phyloP scores from a whole-genome alignment of 2,113 vertebrate genomes.

The Takifugu bimaculatus region DNA sequence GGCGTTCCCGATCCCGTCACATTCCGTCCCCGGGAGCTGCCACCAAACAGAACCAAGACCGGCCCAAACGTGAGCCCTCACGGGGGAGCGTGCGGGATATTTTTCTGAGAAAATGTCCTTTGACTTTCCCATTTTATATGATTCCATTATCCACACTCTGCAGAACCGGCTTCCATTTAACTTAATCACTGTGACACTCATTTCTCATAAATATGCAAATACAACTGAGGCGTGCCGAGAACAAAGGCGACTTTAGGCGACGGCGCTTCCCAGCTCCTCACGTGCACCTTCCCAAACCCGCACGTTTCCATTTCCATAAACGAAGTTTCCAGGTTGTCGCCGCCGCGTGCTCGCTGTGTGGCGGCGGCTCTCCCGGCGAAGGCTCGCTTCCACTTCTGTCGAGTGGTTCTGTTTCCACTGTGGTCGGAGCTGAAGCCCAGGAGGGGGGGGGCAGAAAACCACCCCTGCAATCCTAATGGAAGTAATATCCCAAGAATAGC shows the following conservation, averaged over 20 bases:
- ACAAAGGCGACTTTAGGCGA: conserved; percentile 26
- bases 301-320: background rate
- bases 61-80: background rate
- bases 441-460: conserved; percentile 33
- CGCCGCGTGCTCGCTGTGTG: too few relatives aligned
- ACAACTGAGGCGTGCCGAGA: conserved; percentile 25
- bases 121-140: conserved; percentile 45
- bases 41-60: too few relatives aligned
- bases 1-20: too few relatives aligned
- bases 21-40: too few relatives aligned
- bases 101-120: background rate
- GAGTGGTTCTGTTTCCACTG: conserved; percentile 48
- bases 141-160: conserved; percentile 62
- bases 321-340: background rate
- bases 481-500: conserved; percentile 48
- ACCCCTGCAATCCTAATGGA: conserved; percentile 42
- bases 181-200: conserved; percentile 62
- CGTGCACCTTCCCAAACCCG: conserved; percentile 15
- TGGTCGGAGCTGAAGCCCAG: conserved; percentile 28
- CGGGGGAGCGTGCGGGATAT: background rate
- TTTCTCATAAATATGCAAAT: conserved; percentile 73
- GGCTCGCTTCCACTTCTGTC: conserved; percentile 38
- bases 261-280: conserved; percentile 15
- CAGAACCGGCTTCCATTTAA: conserved; percentile 56
- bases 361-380: background rate